A percentile compares a stretch with the other conserved stretches of the same genome.
These are phyloP conservation scores for Nezara viridula DNA, from an alignment of 2,888 invertebrate species.

Conservation along the genomic window DNA sequence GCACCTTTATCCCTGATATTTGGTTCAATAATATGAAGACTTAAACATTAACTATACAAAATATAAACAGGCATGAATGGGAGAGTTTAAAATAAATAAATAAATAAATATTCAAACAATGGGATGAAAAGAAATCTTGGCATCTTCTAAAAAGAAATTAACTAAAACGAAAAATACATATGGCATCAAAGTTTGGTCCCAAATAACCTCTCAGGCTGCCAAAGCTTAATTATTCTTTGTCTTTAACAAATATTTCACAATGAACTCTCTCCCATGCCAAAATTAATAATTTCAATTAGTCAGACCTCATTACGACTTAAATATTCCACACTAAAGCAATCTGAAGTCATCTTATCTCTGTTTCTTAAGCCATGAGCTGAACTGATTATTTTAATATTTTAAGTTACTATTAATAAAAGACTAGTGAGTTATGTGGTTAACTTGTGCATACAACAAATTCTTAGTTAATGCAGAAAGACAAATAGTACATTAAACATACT, in stretches of 20 bases:
- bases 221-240: slow-evolving; percentile 22
- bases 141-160: not conserved
- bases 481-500: not conserved
- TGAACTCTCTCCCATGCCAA: slow-evolving; percentile 51
- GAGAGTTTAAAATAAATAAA: slow-evolving; percentile 45
- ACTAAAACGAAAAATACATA: slow-evolving; percentile 9
- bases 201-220: slow-evolving; percentile 19
- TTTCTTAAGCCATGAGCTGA: slow-evolving; percentile 44
- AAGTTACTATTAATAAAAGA: slow-evolving; percentile 17
- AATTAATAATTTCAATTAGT: slow-evolving; percentile 38
- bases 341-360: not conserved
- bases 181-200: slow-evolving; percentile 60
- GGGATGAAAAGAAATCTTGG: not conserved
- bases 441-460: slow-evolving; percentile 8
- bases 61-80: slow-evolving; percentile 48
- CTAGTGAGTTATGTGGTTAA: slow-evolving; percentile 25
- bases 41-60: slow-evolving; percentile 41
- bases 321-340: not conserved
- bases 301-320: slow-evolving; percentile 35
- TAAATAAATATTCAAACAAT: slow-evolving; percentile 35
- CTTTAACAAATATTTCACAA: slow-evolving; percentile 3
- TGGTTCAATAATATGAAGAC: slow-evolving; percentile 58
- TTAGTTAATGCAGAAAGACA: not conserved
- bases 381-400: slow-evolving; percentile 12
- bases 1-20: slow-evolving; percentile 60